phyloP scores from a whole-genome alignment of 1,140 invertebrate genomes.

The Hestina assimilis region DNA sequence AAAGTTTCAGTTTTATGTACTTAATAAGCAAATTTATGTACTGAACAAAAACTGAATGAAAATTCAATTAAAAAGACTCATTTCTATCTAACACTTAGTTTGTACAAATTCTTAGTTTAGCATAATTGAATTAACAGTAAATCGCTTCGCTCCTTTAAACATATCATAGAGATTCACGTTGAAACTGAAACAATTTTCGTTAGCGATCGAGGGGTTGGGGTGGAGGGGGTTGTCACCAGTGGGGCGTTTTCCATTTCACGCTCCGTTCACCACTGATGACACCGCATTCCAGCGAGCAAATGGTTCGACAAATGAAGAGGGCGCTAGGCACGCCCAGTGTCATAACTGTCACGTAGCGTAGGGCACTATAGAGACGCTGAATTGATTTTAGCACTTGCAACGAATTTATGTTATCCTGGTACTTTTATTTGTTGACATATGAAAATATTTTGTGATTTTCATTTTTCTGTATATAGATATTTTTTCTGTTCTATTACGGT shows the following conservation, averaged over 20 bases:
- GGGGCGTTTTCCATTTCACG: conserved; percentile 77
- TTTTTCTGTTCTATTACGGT: neutral
- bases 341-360: conserved; percentile 72
- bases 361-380: conserved; percentile 41
- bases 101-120: too few relatives aligned
- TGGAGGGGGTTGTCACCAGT: conserved; percentile 47
- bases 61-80: too few relatives aligned
- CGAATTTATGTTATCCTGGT: neutral
- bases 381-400: conserved; percentile 42
- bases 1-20: too few relatives aligned
- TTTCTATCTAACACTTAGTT: too few relatives aligned
- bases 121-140: conserved; percentile 3
- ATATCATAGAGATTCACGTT: conserved; percentile 23
- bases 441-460: too few relatives aligned
- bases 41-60: too few relatives aligned
- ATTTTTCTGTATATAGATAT: neutral
- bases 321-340: conserved; percentile 67
- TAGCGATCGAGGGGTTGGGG: conserved; percentile 46
- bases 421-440: neutral
- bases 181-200: conserved; percentile 55
- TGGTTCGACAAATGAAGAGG: conserved; percentile 75
- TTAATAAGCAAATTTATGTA: too few relatives aligned
- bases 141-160: conserved; percentile 15
- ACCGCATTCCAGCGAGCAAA: conserved; percentile 71
- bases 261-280: conserved; percentile 72